Conservation (phyloP, 2,888 invertebrate genomes). For the Ornithoptera alexandrae region DNA sequence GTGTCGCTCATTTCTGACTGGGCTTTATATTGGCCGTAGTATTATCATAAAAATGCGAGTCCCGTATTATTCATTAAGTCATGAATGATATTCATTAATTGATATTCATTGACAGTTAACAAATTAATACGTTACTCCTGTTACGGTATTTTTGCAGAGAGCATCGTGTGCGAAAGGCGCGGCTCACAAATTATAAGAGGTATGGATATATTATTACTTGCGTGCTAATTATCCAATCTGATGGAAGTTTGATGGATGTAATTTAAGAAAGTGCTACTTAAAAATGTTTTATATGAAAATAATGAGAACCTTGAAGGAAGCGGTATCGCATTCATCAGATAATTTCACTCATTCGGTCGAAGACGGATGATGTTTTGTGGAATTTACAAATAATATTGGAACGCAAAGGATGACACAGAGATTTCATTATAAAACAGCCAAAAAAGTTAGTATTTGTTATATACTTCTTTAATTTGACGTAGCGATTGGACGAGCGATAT, state of each 20-base stretch:
- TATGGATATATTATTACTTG: constrained; percentile 57
- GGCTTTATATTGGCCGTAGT: constrained; percentile 22
- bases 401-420: not conserved
- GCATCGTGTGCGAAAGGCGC: constrained; percentile 47
- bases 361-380: not conserved
- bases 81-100: constrained; percentile 18
- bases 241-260: constrained; percentile 60
- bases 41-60: constrained; percentile 27
- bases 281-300: constrained; percentile 57
- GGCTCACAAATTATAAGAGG: constrained; percentile 52
- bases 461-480: too few relatives aligned
- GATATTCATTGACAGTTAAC: constrained; percentile 22
- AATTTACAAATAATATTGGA: not conserved
- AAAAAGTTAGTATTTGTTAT: too few relatives aligned
- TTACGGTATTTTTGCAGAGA: constrained; percentile 14
- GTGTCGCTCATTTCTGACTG: constrained; percentile 5
- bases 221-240: constrained; percentile 68
- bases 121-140: constrained; percentile 19
- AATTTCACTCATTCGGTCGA: not conserved
- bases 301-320: constrained; percentile 45
- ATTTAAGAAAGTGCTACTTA: constrained; percentile 58
- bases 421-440: too few relatives aligned
- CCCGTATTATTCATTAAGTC: constrained; percentile 28
- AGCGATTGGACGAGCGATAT: too few relatives aligned
- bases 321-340: constrained; percentile 1